Evolutionary conservation across 2,888 invertebrate genomes (phyloP), one percentile per base, ranked within the genome.

Genomic region (Drosophila pullipes): DNA sequence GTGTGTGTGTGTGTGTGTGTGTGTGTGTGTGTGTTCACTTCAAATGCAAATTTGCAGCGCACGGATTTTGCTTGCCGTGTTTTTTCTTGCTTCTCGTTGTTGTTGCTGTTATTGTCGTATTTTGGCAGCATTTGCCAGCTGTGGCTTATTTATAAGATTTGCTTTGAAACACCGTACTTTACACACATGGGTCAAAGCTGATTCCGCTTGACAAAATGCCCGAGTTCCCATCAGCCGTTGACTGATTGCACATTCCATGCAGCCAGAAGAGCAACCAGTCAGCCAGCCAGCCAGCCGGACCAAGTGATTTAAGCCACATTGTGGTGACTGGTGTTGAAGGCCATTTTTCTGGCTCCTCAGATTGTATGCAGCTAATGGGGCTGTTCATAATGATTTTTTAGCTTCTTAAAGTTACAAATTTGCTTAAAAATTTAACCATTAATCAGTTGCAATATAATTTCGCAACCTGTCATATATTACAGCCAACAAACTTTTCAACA

Each of bases 141-240:
- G 68, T 64, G 76, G 81, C 74, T 85, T 86, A 90, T 90, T 88
- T 88, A 90, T 88, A 90, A 90, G 85, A 81, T 88, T 78, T 75
- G 68, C 83, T 81, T 83, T 82, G 90, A 82, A 77, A 76, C 85
- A 58, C 49, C 59, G 52, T 82, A 76, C 72, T 80, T 82, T 61
- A 39, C 88, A 85, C 85, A 85, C 82, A 83, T 84, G 85, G 85
- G 69, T 83, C 81, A 81, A 54, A 72, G 76, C 82, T 77, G 87
- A 87, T 84, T 83, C 70, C 62, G 72, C 75, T 82, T 87, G 90
- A 85, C 88, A 87, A 85, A 87, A 77, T 59, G 75, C 71, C 62
- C 35, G 59, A 67, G 69, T 53, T 59, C 31, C 37, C 55, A 52
- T 49, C 63, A 61, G 31, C 39, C 64, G 69, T 61, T 69, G 89